These are phyloP conservation scores for Bembecia ichneumoniformis DNA, from an alignment of 2,888 invertebrate species.

Conservation along the genomic window DNA sequence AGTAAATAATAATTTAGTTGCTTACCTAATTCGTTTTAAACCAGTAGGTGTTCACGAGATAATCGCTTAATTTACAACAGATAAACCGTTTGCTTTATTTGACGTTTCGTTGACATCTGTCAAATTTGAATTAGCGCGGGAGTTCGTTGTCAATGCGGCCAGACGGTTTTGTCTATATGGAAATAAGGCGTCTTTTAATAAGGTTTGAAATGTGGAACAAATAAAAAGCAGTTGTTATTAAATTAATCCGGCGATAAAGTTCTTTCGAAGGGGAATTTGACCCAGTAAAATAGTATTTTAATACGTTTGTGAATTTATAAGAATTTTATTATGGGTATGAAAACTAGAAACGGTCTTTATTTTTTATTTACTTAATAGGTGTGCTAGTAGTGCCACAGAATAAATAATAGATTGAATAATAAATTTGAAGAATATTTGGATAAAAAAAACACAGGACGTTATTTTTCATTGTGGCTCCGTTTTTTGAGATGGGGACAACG, in stretches of 20 bases:
- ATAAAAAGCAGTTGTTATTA: no score
- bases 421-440: no score
- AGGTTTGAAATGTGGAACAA: neutral
- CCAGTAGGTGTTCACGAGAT: neutral
- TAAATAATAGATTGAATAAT: no score
- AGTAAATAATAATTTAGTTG: neutral
- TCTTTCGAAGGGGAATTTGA: no score
- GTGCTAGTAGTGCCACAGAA: no score
- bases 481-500: no score
- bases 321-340: no score
- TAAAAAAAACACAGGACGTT: no score
- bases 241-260: no score
- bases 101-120: conserved; percentile 13
- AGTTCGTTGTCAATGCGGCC: conserved; percentile 8
- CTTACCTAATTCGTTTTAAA: neutral
- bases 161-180: neutral
- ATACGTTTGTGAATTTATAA: neutral
- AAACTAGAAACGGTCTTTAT: no score
- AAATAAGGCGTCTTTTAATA: neutral
- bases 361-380: no score
- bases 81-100: conserved; percentile 15
- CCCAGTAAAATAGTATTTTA: conserved; percentile 6
- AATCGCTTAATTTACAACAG: neutral
- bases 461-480: no score
- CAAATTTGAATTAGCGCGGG: conserved; percentile 13